Base-by-base conservation (phyloP, 2,797 vertebrate genomes). In the Peromyscus attwateri region DNA sequence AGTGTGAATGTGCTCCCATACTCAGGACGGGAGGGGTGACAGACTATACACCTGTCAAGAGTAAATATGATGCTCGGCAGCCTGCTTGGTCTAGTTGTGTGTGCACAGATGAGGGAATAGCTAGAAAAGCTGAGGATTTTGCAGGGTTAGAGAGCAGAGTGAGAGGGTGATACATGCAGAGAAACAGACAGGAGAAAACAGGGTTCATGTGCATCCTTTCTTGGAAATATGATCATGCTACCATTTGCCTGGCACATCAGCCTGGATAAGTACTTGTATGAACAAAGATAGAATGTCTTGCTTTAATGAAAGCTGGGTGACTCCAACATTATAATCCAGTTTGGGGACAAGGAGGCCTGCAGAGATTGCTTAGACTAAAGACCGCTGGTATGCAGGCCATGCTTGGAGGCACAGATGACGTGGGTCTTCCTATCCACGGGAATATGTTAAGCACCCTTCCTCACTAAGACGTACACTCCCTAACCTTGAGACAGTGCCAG, bases 1-100 rank as follows among this genome's bases (percentile, higher is more conserved):
- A 19, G 55, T 29, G 14, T n/a, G 25, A 87, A 71, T 8, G 66
- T 3, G 52, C 49, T 84, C 43, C 8, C 6, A 19, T 2, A 17
- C 25, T 19, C n/a, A 52, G 34, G 37, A 94, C 37, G 14, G 29
- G 55, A 70, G 3, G 8, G 17, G 11, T 43, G 46, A 11, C 1
- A 9, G 75, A 46, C 55, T 0, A 0, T 29, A 46, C 6, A 8
- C 43, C 3, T 8, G 2, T 80, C 2, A 21, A n/a, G 9, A 55
- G 46, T 16, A 19, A 40, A 14, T 0, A 19, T 1, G 31, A 17
- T 13, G 7, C 0, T 9, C 2, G 43, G 29, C 0, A 49, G 55
- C 46, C 4, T n/a, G 16, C 34, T 57, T 17, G 60, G 1, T 17
- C 40, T 7, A 9, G 6, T 55, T 27, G 13, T 60, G 17, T 8